Percentiles rank a stretch among this genome's conserved stretches.
phyloP scores from a whole-genome alignment of 1,140 invertebrate species.

The Nephotettix cincticeps region DNA sequence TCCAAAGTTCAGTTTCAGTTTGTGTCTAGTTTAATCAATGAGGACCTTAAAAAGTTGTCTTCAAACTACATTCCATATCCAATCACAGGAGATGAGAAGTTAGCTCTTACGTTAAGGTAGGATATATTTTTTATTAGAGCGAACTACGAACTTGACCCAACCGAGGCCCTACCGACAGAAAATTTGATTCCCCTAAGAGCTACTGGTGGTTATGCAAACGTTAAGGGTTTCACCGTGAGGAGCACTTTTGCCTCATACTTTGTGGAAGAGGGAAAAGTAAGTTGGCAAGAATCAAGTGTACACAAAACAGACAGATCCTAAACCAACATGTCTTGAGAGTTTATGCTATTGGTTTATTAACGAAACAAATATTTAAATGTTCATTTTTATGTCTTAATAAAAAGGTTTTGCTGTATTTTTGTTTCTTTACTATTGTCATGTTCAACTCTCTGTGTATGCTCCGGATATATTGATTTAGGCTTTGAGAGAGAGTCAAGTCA shows the following conservation, averaged over 20 bases:
- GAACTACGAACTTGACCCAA: slow-evolving; percentile 15
- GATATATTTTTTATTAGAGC: not conserved
- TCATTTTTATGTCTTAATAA: no score
- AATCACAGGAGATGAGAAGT: not conserved
- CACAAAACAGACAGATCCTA: not conserved
- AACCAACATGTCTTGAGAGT: not conserved
- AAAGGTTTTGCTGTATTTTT: no score
- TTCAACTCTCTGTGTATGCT: no score
- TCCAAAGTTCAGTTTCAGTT: not conserved
- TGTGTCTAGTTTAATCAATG: not conserved
- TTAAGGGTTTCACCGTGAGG: slow-evolving; percentile 3
- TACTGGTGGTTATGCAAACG: slow-evolving; percentile 29
- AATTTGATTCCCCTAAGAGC: slow-evolving; percentile 27
- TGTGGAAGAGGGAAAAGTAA: slow-evolving; percentile 6
- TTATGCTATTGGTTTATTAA: no score
- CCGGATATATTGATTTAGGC: no score
- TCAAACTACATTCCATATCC: not conserved
- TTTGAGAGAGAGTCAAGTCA: no score
- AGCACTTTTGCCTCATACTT: slow-evolving; percentile 19
- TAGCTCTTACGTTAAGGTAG: slow-evolving; percentile 11
- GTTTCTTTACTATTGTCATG: no score
- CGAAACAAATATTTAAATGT: no score
- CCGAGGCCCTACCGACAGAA: not conserved
- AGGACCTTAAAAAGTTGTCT: not conserved
- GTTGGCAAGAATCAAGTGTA: slow-evolving; percentile 12